phyloP scores from a whole-genome alignment of 1,140 invertebrate genomes.

The Drosophila lini region DNA sequence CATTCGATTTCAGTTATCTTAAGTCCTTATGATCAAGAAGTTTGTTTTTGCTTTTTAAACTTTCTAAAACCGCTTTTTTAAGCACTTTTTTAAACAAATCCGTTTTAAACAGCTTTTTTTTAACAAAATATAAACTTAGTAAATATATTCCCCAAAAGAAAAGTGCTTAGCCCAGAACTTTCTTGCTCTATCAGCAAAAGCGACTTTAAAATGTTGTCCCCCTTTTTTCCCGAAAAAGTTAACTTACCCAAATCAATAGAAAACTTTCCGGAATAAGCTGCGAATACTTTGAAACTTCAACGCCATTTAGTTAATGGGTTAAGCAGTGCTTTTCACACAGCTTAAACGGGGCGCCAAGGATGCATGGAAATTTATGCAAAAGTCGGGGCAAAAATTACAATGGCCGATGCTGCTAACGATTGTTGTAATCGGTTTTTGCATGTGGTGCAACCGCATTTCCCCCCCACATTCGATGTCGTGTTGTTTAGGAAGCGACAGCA shows the following conservation, averaged over 20 bases:
- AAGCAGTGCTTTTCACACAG: constrained; percentile 40
- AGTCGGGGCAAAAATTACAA: constrained; percentile 44
- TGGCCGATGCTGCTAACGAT: constrained; percentile 62
- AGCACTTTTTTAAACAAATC: no score
- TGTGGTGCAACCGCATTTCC: constrained; percentile 27
- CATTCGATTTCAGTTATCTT: no score
- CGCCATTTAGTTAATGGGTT: constrained; percentile 42
- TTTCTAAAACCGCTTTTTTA: no score
- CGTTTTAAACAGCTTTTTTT: no score
- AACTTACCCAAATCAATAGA: constrained; percentile 27
- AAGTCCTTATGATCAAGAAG: no score
- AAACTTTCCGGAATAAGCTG: constrained; percentile 21
- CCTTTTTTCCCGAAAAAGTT: constrained; percentile 10
- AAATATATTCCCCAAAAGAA: background rate
- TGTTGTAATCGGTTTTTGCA: constrained; percentile 68
- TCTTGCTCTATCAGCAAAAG: background rate
- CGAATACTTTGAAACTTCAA: constrained; percentile 30
- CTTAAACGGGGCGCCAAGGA: constrained; percentile 32
- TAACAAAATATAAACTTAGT: background rate
- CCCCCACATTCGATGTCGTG: constrained; percentile 42
- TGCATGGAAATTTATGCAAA: constrained; percentile 50
- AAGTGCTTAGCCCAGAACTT: background rate
- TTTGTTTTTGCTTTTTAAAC: background rate
- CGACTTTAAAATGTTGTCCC: background rate
- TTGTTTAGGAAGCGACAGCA: constrained; percentile 62